These are phyloP conservation scores for Hippoglossus stenolepis DNA, from an alignment of 2,113 vertebrate genomes.

Conservation along the genomic window DNA sequence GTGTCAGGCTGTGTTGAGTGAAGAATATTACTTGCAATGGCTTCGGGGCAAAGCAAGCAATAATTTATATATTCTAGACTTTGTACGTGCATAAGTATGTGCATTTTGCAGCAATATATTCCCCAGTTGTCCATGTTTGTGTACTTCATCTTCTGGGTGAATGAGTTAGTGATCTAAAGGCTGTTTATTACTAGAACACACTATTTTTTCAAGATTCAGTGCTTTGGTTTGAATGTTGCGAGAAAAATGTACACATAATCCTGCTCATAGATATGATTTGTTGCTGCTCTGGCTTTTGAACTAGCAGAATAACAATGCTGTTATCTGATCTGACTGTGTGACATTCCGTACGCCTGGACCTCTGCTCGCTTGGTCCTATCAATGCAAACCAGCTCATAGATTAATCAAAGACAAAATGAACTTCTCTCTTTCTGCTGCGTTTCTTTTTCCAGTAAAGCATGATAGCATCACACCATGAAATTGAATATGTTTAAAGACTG, in stretches of 20 bases:
- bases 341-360: not conserved
- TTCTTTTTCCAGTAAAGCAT: not conserved
- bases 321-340: not conserved
- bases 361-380: not conserved
- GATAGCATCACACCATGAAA: not conserved
- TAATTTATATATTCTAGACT: conserved; percentile 29
- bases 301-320: conserved; percentile 4
- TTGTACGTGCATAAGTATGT: conserved; percentile 16
- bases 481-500: not conserved
- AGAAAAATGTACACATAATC: not conserved
- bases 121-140: conserved; percentile 37
- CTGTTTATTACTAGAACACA: not conserved
- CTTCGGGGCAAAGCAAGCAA: conserved; percentile 40
- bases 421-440: not conserved
- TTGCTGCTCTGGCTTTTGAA: not conserved
- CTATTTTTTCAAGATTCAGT: not conserved
- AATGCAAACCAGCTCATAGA: not conserved
- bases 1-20: conserved; percentile 20
- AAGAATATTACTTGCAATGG: conserved; percentile 31
- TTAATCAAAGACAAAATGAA: conserved; percentile 38
- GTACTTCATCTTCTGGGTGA: conserved; percentile 29
- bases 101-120: conserved; percentile 39
- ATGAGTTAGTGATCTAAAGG: conserved; percentile 9
- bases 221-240: not conserved
- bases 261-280: not conserved